Conservation (phyloP, 2,888 invertebrate species). For the Ectemnius cavifrons region DNA sequence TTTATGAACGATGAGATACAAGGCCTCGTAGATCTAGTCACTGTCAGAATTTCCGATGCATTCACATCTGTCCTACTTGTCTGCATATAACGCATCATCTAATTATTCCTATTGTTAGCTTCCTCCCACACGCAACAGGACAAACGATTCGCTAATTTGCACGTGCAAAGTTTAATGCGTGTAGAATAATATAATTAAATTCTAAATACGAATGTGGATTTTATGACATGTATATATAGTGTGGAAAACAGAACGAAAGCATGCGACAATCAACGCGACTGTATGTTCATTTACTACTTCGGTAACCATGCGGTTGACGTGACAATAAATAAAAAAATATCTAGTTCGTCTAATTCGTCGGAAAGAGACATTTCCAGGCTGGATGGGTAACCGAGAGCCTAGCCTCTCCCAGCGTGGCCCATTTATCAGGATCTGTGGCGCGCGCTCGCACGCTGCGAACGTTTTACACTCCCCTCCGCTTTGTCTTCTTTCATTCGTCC, state of each 20-base stretch:
- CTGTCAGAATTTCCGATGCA: slow-evolving; percentile 48
- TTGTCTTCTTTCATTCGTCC: slow-evolving; percentile 1
- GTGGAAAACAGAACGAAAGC: too few relatives aligned
- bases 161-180: too few relatives aligned
- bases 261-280: too few relatives aligned
- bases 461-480: slow-evolving; percentile 2
- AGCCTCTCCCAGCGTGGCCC: neutral
- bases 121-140: neutral
- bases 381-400: neutral
- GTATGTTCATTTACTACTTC: too few relatives aligned
- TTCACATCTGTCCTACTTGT: slow-evolving; percentile 16
- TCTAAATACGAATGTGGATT: too few relatives aligned
- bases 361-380: neutral
- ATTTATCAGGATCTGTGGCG: slow-evolving; percentile 1
- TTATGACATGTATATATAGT: too few relatives aligned
- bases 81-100: neutral
- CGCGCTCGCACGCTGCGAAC: neutral
- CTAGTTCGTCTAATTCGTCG: too few relatives aligned
- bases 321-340: too few relatives aligned
- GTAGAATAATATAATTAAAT: too few relatives aligned
- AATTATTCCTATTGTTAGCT: neutral
- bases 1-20: slow-evolving; percentile 60
- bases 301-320: too few relatives aligned
- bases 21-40: slow-evolving; percentile 49
- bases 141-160: too few relatives aligned